Conservation (phyloP, 2,113 vertebrate species). For the Panurus biarmicus region DNA sequence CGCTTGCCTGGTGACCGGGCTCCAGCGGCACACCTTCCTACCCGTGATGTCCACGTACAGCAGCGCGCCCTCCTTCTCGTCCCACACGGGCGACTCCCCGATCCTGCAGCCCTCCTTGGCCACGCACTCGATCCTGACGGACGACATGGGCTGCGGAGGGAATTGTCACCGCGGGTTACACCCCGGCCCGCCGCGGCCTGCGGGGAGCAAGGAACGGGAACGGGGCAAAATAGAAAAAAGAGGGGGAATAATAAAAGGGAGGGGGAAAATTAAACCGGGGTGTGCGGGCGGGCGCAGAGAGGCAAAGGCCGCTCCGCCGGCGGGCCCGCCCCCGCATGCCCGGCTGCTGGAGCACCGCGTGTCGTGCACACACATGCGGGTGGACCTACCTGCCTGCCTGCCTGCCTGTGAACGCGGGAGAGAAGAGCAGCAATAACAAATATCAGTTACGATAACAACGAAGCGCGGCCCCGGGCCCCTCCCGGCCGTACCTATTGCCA, state of each 20-base stretch:
- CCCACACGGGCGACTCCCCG: slow-evolving; percentile 90
- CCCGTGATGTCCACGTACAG: slow-evolving; percentile 84
- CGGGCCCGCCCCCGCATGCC: not conserved
- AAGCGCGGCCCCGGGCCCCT: not conserved
- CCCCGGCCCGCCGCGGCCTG: not conserved
- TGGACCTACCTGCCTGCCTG: accelerated
- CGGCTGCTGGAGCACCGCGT: not conserved
- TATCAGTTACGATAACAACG: accelerated
- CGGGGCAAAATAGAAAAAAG: no score
- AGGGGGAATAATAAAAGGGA: not conserved
- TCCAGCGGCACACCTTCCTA: slow-evolving; percentile 80
- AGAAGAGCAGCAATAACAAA: accelerated
- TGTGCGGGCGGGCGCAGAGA: not conserved
- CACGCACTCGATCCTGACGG: slow-evolving; percentile 78
- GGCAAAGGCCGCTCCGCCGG: not conserved
- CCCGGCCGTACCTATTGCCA: not conserved
- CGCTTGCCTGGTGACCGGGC: slow-evolving; percentile 57
- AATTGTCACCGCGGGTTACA: not conserved
- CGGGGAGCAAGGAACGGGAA: not conserved
- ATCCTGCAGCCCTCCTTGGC: slow-evolving; percentile 61
- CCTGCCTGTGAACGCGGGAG: accelerated
- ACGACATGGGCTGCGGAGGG: slow-evolving; percentile 71
- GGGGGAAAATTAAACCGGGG: accelerated
- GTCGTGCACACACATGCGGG: accelerated
- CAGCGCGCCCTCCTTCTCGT: slow-evolving; percentile 76